A percentile compares a stretch with the other conserved stretches of the same genome.
phyloP scores from a whole-genome alignment of 1,140 invertebrate species.

The Lanistes nyassanus region DNA sequence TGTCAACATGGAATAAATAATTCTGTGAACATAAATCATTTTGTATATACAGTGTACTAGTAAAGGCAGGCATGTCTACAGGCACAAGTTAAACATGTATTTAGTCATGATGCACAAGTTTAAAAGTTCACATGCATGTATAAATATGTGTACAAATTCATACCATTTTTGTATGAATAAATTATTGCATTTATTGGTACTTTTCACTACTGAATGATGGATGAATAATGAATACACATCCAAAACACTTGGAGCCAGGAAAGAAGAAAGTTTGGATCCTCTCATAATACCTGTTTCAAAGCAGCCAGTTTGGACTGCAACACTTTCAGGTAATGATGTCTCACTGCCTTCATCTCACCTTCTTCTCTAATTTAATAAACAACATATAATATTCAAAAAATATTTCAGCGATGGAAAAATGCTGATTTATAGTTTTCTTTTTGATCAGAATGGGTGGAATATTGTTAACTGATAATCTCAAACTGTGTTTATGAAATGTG shows the following conservation, averaged over 20 bases:
- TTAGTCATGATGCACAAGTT: no score
- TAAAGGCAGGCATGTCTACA: no score
- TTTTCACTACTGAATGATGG: neutral
- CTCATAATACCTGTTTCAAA: constrained; percentile 39
- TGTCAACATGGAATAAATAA: neutral
- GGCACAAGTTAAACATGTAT: no score
- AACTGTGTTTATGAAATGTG: no score
- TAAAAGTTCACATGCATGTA: neutral
- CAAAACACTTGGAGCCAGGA: neutral
- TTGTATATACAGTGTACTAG: neutral
- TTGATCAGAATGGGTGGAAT: no score
- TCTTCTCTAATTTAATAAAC: constrained; percentile 33
- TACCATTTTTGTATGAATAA: neutral
- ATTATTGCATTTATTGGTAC: no score
- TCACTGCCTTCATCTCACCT: constrained; percentile 37
- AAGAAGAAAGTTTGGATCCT: neutral
- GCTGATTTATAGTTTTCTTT: no score
- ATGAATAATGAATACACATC: neutral
- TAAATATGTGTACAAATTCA: neutral
- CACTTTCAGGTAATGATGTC: constrained; percentile 35
- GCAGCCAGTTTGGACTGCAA: constrained; percentile 31
- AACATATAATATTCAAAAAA: no score
- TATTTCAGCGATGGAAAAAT: no score
- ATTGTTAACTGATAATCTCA: no score
- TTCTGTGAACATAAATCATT: neutral